phyloP scores from a whole-genome alignment of 2,888 invertebrate genomes.

The Eristalinus sepulchralis region DNA sequence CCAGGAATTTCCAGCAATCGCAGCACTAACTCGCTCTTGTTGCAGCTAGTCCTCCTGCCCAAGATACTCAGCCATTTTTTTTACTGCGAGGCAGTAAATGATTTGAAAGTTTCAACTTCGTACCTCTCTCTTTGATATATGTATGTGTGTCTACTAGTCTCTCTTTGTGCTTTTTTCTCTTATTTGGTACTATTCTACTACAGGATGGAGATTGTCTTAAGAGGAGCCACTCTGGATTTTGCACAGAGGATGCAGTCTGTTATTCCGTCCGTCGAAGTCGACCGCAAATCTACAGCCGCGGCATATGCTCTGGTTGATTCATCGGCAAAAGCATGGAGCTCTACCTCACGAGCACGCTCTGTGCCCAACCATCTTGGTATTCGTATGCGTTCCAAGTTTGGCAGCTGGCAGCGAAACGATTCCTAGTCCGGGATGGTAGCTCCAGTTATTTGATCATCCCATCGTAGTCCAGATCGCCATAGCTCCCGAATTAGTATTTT shows the following conservation, averaged over 20 bases:
- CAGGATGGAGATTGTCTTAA: constrained; percentile 11
- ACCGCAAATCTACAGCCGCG: background rate
- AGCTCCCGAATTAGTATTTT: background rate
- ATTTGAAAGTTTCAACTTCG: no score
- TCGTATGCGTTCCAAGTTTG: constrained; percentile 4
- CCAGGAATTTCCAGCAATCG: background rate
- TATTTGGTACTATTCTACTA: no score
- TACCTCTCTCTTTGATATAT: no score
- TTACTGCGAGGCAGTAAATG: no score
- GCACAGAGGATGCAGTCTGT: background rate
- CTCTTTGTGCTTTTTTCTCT: no score
- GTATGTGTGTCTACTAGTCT: no score
- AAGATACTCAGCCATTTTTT: no score
- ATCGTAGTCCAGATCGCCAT: no score
- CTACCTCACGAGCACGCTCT: background rate
- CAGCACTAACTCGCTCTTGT: background rate
- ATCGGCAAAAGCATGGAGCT: constrained; percentile 8
- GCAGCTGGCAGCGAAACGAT: background rate
- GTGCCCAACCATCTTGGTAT: constrained; percentile 4
- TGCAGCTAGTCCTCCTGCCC: no score
- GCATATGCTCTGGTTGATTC: constrained; percentile 10
- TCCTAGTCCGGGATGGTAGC: background rate
- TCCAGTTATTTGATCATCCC: constrained; percentile 10
- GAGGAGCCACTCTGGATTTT: constrained; percentile 7
- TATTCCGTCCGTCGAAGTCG: background rate